A percentile compares a stretch with the other conserved stretches of the same genome.
Conservation (phyloP, 2,113 vertebrate genomes). For the Vombatus ursinus region DNA sequence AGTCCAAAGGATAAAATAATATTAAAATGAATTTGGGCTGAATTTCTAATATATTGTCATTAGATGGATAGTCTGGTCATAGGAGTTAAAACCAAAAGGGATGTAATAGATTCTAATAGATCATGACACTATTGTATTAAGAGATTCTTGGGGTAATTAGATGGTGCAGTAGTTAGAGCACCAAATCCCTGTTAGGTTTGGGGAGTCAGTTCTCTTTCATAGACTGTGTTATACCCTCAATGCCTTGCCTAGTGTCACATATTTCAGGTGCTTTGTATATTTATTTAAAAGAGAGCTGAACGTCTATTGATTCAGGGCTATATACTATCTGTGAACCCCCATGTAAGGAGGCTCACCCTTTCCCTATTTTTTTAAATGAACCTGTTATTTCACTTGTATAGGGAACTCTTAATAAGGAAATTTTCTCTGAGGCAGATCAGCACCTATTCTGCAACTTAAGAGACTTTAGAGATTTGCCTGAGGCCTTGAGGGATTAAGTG, state of each 20-base stretch:
- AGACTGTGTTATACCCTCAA: not conserved
- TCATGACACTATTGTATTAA: not conserved
- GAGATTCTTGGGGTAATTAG: not conserved
- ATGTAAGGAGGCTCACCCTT: not conserved
- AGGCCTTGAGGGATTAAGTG: not conserved
- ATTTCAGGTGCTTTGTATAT: not conserved
- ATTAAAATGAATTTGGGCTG: not conserved
- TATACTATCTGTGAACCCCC: not conserved
- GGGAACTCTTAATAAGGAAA: not conserved
- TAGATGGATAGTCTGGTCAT: not conserved
- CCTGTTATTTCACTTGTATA: not conserved
- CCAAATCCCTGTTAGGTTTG: too few relatives aligned
- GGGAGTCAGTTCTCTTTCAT: not conserved
- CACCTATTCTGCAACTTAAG: not conserved
- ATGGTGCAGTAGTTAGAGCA: not conserved
- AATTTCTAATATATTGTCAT: not conserved
- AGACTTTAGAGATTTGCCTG: not conserved
- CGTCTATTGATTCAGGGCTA: not conserved
- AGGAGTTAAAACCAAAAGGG: not conserved
- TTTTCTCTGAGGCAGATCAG: not conserved
- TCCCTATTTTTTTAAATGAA: not conserved
- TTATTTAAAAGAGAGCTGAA: not conserved
- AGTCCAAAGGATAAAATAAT: not conserved
- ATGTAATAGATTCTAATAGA: not conserved
- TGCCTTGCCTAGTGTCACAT: not conserved